Base-by-base conservation (phyloP, 2,797 vertebrate genomes). In the Sebastes minor region DNA sequence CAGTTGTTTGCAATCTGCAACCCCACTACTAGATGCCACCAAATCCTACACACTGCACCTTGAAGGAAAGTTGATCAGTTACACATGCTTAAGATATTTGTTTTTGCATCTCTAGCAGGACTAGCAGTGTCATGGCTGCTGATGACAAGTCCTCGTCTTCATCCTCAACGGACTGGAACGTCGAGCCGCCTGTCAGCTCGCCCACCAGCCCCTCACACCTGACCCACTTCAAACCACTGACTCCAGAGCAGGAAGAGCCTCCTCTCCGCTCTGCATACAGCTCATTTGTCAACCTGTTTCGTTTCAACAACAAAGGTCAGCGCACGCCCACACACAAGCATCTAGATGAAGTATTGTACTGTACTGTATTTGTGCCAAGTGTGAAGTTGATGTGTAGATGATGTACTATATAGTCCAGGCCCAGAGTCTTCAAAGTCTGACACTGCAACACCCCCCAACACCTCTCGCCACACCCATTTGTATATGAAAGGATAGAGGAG, bases 191-290 rank as follows among this genome's bases (percentile, higher is more conserved):
- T n/a, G 92, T 77, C 67, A 92, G 95, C 83, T 95, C 95, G 1
- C 97, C 97, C 14, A 82, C 92, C 32, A 99, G 97, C 89, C 97
- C 98, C 0, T 99, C 98, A 84, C 98, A 98, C 85, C 96, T 99
- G 80, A 99, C 99, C 23, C 98, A 99, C 87, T 99, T 99, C 93
- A 99, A 99, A 79, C 98, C 98, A 2, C 93, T 99, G 93, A 99
- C 97, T 35, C 99, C 99, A 1, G 98, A 99, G 90, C 97, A 98
- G 93, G 99, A 99, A 22, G 98, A 99, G 38, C 98, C 98, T 3
- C 96, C 99, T 0, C 97, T 99, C 76, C 98, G 98, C 86, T 99
- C 99, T 1, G 98, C 98, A 0, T 99, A 99, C 94, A 99, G 98
- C 90, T 99, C 98, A 52, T 99, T 99, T 69, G 98, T 99, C 93